Conservation (phyloP, 2,888 invertebrate genomes). For the Rhagonycha lutea region DNA sequence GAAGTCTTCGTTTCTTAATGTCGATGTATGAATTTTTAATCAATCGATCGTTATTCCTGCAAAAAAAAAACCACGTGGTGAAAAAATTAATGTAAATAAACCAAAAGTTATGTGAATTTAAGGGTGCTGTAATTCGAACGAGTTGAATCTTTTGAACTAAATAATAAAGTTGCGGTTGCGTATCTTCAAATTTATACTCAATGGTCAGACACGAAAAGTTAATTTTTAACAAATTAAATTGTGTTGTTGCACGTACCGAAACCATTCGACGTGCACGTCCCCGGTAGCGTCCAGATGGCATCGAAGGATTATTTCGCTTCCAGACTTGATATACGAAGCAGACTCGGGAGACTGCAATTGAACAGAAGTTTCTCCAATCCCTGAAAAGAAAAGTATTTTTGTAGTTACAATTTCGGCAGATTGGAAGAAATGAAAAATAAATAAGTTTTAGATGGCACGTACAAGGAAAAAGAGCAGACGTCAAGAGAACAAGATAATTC, state of each 20-base stretch:
- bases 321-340: conserved; percentile 56
- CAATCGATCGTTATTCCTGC: conserved; percentile 66
- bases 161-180: not conserved
- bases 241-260: conserved; percentile 55
- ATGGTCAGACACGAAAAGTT: not conserved
- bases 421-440: conserved; percentile 14
- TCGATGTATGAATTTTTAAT: conserved; percentile 62
- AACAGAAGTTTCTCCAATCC: conserved; percentile 64
- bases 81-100: too few species aligned
- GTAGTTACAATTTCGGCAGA: not conserved
- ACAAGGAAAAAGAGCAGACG: not conserved
- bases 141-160: too few species aligned
- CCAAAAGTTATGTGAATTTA: too few species aligned
- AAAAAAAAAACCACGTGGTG: conserved; percentile 28
- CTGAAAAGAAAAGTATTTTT: conserved; percentile 53
- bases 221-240: conserved; percentile 13
- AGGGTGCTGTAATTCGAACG: too few species aligned
- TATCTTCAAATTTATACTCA: not conserved
- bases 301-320: conserved; percentile 62
- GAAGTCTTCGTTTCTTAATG: conserved; percentile 64
- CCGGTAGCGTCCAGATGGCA: conserved; percentile 71
- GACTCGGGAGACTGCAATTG: conserved; percentile 62
- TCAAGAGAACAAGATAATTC: conserved; percentile 28
- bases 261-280: conserved; percentile 69
- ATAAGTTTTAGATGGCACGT: conserved; percentile 14